These are phyloP conservation scores for Sinohyriopsis cumingii DNA, from an alignment of 2,888 invertebrate species.

Conservation along the genomic window DNA sequence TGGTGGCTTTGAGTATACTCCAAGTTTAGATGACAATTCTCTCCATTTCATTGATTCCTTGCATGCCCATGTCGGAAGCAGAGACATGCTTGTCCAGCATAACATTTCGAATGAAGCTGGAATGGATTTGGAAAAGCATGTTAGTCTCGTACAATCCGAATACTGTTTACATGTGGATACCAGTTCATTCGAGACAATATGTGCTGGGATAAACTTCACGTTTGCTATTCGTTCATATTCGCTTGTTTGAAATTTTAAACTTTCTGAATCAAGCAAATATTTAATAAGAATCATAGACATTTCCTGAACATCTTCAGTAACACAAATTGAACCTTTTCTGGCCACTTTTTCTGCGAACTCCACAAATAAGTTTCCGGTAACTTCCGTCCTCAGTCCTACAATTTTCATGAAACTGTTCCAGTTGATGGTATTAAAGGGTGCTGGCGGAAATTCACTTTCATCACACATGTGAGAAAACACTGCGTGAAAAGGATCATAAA, in stretches of 20 bases:
- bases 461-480: slow-evolving; percentile 14
- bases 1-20: slow-evolving; percentile 13
- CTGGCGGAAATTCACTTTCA: slow-evolving; percentile 14
- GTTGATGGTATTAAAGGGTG: background rate
- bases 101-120: background rate
- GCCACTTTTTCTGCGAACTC: slow-evolving; percentile 24
- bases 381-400: slow-evolving; percentile 21
- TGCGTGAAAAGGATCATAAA: slow-evolving; percentile 7
- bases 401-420: slow-evolving; percentile 26
- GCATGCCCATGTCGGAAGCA: slow-evolving; percentile 10
- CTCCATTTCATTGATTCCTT: background rate
- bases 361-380: slow-evolving; percentile 19
- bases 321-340: background rate
- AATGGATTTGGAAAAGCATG: slow-evolving; percentile 5
- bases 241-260: too few relatives aligned
- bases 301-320: slow-evolving; percentile 5
- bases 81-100: slow-evolving; percentile 21
- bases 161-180: background rate
- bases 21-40: slow-evolving; percentile 7
- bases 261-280: slow-evolving; percentile 5
- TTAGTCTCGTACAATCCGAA: slow-evolving; percentile 2
- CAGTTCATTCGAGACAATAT: too few relatives aligned
- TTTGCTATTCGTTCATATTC: slow-evolving; percentile 4
- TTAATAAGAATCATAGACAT: slow-evolving; percentile 10
- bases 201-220: too few relatives aligned